Base-by-base conservation (phyloP, 2,113 vertebrate genomes). In the Crotalus helleri region DNA sequence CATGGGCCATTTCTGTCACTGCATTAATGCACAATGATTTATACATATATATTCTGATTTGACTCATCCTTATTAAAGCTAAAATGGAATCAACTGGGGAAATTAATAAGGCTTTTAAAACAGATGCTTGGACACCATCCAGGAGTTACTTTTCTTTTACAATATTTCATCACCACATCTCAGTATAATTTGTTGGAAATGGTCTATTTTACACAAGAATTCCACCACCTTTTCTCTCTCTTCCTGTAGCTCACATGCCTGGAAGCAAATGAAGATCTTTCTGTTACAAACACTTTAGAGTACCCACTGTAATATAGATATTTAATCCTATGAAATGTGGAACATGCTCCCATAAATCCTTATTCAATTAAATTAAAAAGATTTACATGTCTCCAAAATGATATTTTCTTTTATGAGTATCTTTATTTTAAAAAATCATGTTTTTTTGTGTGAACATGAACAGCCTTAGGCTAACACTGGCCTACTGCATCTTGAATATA, bases 291-390 rank as follows among this genome's bases (percentile, higher is more conserved):
- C 92, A 96, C 95, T 93, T 94, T 91, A 96, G 29, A 92, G 85
- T 85, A 90, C 89, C 81, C 85, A 90, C 93, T 12, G 95, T 97
- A 96, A 96, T 95, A 92, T 89, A 96, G 93, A 96, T 94, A 91
- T 95, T 96, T 96, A 97, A 95, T 97, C 88, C 96, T 94, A 17
- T 11, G 95, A 90, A 97, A 94, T 95, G 90, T 95, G 88, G 92
- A 96, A 96, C 95, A 93, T 96, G 95, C 90, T 96, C 91, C 96
- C 95, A 96, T 91, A 96, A 96, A 95, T 96, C 95, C 97, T 94
- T 94, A 90, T 92, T 85, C 95, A 96, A 97, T 95, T 96, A 96
- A 97, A 96, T 94, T 93, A 93, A 95, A 96, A 96, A 94, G 94
- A 97, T 97, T 95, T 96, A 94, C 85, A 95, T 90, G 88, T 97